Conservation (phyloP, 1,140 invertebrate species). For the Drosophila leontia region DNA sequence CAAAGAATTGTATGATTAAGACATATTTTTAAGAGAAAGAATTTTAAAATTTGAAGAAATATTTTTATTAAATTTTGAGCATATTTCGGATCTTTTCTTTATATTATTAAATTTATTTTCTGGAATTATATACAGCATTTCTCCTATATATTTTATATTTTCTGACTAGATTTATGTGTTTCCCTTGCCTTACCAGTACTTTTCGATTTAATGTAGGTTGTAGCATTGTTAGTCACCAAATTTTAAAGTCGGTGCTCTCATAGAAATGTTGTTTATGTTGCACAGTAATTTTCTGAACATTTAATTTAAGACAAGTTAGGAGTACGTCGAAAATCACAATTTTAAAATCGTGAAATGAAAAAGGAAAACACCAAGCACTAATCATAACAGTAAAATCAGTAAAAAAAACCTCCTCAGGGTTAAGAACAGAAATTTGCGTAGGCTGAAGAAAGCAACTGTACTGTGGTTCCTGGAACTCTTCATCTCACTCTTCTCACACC, state of each 20-base stretch:
- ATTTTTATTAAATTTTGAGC: neutral
- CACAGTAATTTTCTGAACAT: too few species aligned
- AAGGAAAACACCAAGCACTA: too few species aligned
- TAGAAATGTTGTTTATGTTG: too few species aligned
- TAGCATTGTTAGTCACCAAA: too few species aligned
- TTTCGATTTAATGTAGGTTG: too few species aligned
- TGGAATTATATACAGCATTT: neutral
- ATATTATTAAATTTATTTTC: neutral
- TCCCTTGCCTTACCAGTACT: too few species aligned
- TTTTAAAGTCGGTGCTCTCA: too few species aligned
- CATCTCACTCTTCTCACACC: neutral
- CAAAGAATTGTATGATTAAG: neutral
- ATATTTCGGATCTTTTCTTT: neutral
- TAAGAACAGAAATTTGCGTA: conserved; percentile 22
- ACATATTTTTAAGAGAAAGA: neutral
- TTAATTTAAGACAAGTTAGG: neutral
- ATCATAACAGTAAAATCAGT: neutral
- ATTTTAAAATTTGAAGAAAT: neutral
- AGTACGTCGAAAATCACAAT: neutral
- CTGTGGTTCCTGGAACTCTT: conserved; percentile 52
- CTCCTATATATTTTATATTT: neutral
- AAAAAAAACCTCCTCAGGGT: neutral
- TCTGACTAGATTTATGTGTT: too few species aligned
- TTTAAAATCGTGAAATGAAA: neutral
- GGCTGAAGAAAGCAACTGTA: conserved; percentile 44